Conservation (phyloP, 2,113 vertebrate genomes). For the Equus quagga region DNA sequence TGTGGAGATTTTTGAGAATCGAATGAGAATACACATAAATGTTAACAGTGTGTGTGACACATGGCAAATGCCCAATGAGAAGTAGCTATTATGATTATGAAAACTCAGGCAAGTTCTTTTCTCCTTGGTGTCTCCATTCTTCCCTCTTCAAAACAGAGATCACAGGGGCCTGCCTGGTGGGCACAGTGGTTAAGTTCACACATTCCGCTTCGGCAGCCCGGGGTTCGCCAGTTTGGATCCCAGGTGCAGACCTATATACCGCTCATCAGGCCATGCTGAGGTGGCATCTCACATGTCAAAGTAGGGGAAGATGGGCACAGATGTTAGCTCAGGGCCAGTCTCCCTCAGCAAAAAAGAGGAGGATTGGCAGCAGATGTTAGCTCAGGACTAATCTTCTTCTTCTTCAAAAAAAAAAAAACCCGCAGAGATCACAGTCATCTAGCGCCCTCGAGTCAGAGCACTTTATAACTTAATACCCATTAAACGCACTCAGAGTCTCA, state of each 20-base stretch:
- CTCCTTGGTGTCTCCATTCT: background rate
- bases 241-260: too few species aligned
- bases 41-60: background rate
- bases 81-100: background rate
- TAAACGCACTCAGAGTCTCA: background rate
- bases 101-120: background rate
- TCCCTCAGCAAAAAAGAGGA: too few species aligned
- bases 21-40: background rate
- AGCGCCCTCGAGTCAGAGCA: background rate
- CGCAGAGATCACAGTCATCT: background rate
- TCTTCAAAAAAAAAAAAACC: too few species aligned
- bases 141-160: slow-evolving; percentile 42
- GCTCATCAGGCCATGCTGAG: too few species aligned
- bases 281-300: too few species aligned
- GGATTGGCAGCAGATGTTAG: too few species aligned
- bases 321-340: too few species aligned
- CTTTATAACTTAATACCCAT: background rate
- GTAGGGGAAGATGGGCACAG: too few species aligned
- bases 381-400: too few species aligned
- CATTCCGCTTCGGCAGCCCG: too few species aligned
- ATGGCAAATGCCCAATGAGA: background rate
- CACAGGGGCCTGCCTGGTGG: background rate
- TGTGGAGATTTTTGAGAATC: background rate
- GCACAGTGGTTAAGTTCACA: too few species aligned
- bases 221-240: too few species aligned